Conservation (phyloP, 2,113 vertebrate species). For the Indri indri region DNA sequence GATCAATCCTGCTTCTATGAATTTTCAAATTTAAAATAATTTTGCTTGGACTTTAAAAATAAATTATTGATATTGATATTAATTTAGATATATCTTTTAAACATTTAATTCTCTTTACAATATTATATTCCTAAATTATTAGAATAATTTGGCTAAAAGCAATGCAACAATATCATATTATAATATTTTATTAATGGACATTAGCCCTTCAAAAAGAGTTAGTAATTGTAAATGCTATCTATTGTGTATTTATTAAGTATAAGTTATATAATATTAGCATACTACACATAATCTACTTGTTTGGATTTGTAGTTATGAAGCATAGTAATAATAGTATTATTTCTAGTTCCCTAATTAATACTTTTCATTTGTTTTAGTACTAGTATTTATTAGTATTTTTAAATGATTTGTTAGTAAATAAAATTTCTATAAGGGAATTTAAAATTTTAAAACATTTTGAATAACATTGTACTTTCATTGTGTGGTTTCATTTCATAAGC, state of each 20-base stretch:
- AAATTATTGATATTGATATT: background rate
- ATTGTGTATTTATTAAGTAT: background rate
- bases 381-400: background rate
- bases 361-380: background rate
- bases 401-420: background rate
- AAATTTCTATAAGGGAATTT: background rate
- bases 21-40: background rate
- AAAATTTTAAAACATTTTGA: slow-evolving; percentile 6
- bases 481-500: slow-evolving; percentile 30
- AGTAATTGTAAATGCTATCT: background rate
- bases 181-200: background rate
- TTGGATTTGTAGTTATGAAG: background rate
- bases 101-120: background rate
- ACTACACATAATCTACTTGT: background rate
- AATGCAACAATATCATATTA: background rate
- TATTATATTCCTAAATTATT: background rate
- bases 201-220: background rate
- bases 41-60: background rate
- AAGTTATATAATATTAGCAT: background rate
- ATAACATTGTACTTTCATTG: background rate
- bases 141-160: slow-evolving; percentile 21
- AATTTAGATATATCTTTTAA: background rate
- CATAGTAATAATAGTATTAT: background rate
- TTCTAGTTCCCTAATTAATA: background rate
- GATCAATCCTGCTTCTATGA: background rate